phyloP scores from a whole-genome alignment of 1,140 invertebrate genomes.

The Agrypnia vestita region DNA sequence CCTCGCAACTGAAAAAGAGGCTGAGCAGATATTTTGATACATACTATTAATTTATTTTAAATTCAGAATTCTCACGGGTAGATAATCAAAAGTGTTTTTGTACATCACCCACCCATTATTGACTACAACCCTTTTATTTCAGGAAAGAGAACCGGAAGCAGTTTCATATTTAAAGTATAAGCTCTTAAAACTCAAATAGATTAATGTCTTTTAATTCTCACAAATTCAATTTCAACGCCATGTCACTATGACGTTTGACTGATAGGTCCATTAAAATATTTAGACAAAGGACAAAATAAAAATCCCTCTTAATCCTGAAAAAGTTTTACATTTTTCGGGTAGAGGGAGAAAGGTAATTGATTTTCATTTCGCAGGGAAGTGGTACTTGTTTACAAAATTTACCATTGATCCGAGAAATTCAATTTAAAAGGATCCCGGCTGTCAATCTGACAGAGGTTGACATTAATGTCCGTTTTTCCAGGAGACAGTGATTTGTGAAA shows the following conservation, averaged over 20 bases:
- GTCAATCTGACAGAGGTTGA: background rate
- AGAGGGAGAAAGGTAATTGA: background rate
- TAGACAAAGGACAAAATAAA: conserved; percentile 1
- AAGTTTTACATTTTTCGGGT: conserved; percentile 1
- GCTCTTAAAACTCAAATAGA: too few species aligned
- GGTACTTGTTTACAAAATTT: conserved; percentile 16
- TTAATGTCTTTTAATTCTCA: too few species aligned
- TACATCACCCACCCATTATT: too few species aligned
- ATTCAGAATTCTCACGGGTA: too few species aligned
- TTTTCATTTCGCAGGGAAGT: conserved; percentile 5
- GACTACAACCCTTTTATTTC: too few species aligned
- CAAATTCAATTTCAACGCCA: background rate
- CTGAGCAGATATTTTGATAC: too few species aligned
- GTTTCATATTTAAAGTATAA: too few species aligned
- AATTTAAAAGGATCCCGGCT: conserved; percentile 1
- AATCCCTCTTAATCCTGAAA: background rate
- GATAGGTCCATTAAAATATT: conserved; percentile 19
- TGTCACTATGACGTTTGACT: background rate
- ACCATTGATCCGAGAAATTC: conserved; percentile 24
- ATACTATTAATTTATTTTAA: too few species aligned
- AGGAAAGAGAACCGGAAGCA: too few species aligned
- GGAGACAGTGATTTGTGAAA: too few species aligned
- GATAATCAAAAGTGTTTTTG: too few species aligned
- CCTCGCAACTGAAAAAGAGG: too few species aligned
- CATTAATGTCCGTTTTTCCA: background rate